phyloP scores from a whole-genome alignment of 1,140 invertebrate species.

The Meloidogyne chitwoodi region DNA sequence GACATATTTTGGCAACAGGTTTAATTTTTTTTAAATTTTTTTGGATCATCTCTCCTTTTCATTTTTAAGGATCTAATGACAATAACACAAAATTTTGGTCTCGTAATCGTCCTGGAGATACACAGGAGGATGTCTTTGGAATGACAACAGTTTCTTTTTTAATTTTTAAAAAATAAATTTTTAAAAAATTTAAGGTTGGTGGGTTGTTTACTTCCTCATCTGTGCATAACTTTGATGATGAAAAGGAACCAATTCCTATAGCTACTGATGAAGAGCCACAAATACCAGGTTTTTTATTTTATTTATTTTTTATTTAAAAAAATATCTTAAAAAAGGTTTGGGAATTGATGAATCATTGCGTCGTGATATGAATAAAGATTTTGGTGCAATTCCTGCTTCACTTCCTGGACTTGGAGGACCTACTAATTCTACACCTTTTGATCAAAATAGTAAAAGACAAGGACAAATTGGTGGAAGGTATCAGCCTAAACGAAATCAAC shows the following conservation, averaged over 20 bases:
- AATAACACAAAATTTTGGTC: slow-evolving; percentile 87
- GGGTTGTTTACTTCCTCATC: background rate
- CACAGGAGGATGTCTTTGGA: slow-evolving; percentile 79
- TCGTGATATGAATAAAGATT: slow-evolving; percentile 47
- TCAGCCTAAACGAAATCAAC: slow-evolving; percentile 51
- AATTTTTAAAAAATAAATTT: background rate
- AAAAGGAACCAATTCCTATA: background rate
- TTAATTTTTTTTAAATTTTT: slow-evolving; percentile 12
- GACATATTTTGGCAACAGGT: slow-evolving; percentile 87
- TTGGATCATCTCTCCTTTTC: background rate
- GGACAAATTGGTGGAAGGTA: slow-evolving; percentile 11
- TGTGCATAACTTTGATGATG: background rate
- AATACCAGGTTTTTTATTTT: slow-evolving; percentile 67
- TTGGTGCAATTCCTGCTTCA: slow-evolving; percentile 6
- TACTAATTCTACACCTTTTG: background rate
- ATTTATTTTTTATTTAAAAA: slow-evolving; percentile 1
- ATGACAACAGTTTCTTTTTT: slow-evolving; percentile 57
- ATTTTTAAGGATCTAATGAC: slow-evolving; percentile 52
- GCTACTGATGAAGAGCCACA: slow-evolving; percentile 66
- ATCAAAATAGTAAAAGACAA: background rate
- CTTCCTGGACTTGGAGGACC: slow-evolving; percentile 22
- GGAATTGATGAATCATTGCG: slow-evolving; percentile 74
- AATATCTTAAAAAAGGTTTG: slow-evolving; percentile 80
- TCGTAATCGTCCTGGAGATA: slow-evolving; percentile 91
- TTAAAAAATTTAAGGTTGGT: background rate